These are phyloP conservation scores for Heliconius hortense DNA, from an alignment of 2,888 invertebrate genomes.

Conservation along the genomic window DNA sequence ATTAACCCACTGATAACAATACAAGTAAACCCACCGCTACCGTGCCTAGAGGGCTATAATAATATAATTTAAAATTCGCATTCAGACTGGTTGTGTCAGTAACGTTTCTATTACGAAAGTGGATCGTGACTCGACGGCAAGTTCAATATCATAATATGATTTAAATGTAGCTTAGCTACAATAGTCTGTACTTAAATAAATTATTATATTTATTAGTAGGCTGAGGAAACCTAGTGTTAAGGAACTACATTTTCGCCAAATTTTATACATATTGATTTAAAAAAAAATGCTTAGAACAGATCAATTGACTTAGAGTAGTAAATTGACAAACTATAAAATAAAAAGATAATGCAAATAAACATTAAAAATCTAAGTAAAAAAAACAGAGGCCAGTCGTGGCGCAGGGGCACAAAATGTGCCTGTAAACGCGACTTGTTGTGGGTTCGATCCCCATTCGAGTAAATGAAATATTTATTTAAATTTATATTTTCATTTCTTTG, in stretches of 20 bases:
- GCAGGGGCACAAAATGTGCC: too few species aligned
- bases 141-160: conserved; percentile 11
- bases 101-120: conserved; percentile 14
- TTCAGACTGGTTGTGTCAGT: conserved; percentile 6
- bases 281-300: too few species aligned
- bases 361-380: too few species aligned
- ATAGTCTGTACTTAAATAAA: neutral
- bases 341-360: too few species aligned
- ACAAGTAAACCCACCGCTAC: neutral
- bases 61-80: conserved; percentile 2
- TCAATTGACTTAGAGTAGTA: too few species aligned
- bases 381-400: too few species aligned
- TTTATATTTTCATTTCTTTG: too few species aligned
- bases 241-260: neutral
- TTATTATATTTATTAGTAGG: neutral
- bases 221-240: neutral
- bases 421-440: too few species aligned
- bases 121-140: conserved; percentile 11
- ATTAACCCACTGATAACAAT: neutral
- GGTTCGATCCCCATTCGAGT: too few species aligned
- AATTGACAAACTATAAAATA: too few species aligned
- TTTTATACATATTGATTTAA: neutral
- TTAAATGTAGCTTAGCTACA: neutral
- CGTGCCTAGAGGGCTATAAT: neutral
- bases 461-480: too few species aligned